Base-by-base conservation (phyloP, 92 coral and sea anemone genomes). In the Blastomussa wellsi region DNA sequence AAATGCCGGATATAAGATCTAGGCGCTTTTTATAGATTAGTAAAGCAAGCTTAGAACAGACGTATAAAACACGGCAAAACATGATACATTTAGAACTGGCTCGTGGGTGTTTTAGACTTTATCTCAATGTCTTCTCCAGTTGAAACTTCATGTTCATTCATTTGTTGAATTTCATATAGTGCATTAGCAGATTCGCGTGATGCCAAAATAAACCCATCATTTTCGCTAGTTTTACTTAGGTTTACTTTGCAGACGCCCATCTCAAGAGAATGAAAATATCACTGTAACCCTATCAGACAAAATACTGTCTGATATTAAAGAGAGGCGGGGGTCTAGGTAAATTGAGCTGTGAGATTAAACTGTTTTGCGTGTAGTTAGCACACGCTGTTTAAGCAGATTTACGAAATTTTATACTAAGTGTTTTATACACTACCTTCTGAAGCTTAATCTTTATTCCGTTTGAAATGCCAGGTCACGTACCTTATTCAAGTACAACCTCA, bases 331-430 rank as follows among this genome's bases (percentile, higher is more conserved):
- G n/a, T n/a, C n/a, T n/a, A n/a, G 79, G n/a, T 75, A 26, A 75
- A 48, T 29, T 31, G 39, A 73, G 76, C 52, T 72, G 53, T 2
- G 65, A 70, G 75, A 51, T 76, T 51, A 76, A n/a, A 26, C 28
- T 29, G 13, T 65, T 79, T 39, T 19, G 17, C 72, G 42, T 47
- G 41, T 62, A 19, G 7, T 60, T 62, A 79, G 22, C 83, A 55
- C 72, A n/a, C 66, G 39, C 24, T 53, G 47, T 17, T 48, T 39
- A 26, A 79, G 68, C 72, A 19, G 72, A 79, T 79, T 79, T 31
- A 8, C 16, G 64, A 32, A 52, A 76, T 32, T 76, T 29, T 31
- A 76, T 66, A 32, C 80, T 32, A 74, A 22, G 16, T 65, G 39
- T 52, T 52, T 76, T 76, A 37, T 70, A 37, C 37, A 37, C 75